These are phyloP conservation scores for Anthoscopus minutus DNA, from an alignment of 2,113 vertebrate species.

Conservation along the genomic window DNA sequence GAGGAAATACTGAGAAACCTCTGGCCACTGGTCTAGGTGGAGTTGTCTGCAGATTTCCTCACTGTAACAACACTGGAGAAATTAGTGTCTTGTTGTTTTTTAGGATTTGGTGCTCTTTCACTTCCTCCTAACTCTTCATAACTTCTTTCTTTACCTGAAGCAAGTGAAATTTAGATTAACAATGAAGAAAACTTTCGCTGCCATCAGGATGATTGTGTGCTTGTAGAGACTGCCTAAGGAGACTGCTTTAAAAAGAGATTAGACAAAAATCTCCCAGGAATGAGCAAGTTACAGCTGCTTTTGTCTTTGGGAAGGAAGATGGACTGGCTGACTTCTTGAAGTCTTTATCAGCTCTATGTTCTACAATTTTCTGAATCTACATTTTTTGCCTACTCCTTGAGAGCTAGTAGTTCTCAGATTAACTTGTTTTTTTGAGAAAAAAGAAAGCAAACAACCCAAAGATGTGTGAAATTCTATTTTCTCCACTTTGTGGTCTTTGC, in stretches of 20 bases:
- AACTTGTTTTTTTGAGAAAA: neutral
- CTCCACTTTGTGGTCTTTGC: neutral
- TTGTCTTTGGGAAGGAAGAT: neutral
- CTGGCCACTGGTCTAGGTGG: neutral
- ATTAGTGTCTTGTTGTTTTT: neutral
- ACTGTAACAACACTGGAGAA: neutral
- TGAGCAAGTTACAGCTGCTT: neutral
- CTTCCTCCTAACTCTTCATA: neutral
- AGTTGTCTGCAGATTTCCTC: neutral
- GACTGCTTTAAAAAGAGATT: neutral
- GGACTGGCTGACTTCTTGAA: neutral
- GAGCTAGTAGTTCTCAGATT: neutral
- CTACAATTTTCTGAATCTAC: neutral
- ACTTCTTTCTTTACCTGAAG: neutral
- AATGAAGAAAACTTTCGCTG: neutral
- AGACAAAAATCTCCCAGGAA: conserved; percentile 1
- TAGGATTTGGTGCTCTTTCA: neutral
- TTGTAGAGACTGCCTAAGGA: neutral
- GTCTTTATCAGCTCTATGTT: neutral
- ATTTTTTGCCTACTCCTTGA: neutral
- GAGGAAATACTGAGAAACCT: neutral
- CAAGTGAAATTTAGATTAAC: neutral
- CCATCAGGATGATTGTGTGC: neutral
- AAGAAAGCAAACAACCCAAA: neutral
- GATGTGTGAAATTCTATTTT: neutral